Evolutionary conservation across 1,140 invertebrate genomes (phyloP).

Genomic region (Drosophila ohnishii): DNA sequence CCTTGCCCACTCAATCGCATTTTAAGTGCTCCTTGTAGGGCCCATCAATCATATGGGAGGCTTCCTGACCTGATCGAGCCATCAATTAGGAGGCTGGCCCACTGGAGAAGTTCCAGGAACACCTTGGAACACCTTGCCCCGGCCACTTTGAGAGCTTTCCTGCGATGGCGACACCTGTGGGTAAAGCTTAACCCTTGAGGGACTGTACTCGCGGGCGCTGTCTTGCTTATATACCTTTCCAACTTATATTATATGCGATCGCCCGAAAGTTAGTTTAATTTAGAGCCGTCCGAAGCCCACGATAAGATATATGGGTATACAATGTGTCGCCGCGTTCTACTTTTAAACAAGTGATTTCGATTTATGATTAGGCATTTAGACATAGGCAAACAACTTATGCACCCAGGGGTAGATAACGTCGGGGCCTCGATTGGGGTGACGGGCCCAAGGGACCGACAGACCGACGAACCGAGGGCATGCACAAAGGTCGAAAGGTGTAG

Average conservation of each 20-base stretch:
- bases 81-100: constrained; percentile 24
- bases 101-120: background rate
- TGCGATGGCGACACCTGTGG: constrained; percentile 15
- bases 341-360: constrained; percentile 76
- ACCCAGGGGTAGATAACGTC: constrained; percentile 49
- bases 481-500: constrained; percentile 15
- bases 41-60: constrained; percentile 25
- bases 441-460: no score
- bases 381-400: constrained; percentile 67
- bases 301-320: constrained; percentile 64
- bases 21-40: constrained; percentile 2
- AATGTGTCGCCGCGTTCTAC: constrained; percentile 56
- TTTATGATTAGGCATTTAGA: constrained; percentile 72
- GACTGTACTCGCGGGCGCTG: constrained; percentile 27
- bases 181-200: background rate
- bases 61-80: constrained; percentile 1
- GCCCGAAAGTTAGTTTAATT: constrained; percentile 58
- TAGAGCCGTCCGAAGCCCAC: constrained; percentile 56
- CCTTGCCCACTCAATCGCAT: constrained; percentile 2
- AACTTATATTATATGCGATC: constrained; percentile 67
- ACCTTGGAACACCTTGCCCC: background rate
- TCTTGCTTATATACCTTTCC: constrained; percentile 57
- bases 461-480: background rate
- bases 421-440: constrained; percentile 22
- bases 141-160: constrained; percentile 1